phyloP scores from a whole-genome alignment of 2,888 invertebrate genomes.

The Drosophila ustulata region DNA sequence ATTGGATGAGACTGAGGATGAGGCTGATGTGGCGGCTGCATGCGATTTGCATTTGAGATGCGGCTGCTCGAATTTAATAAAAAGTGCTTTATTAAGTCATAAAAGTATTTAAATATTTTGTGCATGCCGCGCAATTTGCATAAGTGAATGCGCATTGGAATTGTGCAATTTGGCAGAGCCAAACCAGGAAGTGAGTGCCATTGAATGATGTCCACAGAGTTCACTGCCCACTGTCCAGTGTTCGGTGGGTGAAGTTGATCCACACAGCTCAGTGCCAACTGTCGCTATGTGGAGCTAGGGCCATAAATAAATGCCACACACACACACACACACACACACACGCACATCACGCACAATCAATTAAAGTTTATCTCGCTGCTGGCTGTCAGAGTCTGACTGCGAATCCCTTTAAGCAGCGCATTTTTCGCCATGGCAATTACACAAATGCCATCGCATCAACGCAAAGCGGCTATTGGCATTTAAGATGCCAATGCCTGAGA shows the following conservation, averaged over 20 bases:
- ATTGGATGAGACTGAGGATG: not conserved
- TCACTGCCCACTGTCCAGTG: constrained; percentile 17
- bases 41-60: constrained; percentile 75
- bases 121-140: constrained; percentile 60
- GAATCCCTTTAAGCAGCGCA: constrained; percentile 43
- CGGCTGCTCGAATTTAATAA: constrained; percentile 78
- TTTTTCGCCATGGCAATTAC: constrained; percentile 64
- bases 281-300: constrained; percentile 37
- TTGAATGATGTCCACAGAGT: constrained; percentile 25
- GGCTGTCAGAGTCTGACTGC: constrained; percentile 45
- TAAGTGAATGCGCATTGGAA: constrained; percentile 76
- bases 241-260: constrained; percentile 36
- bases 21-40: constrained; percentile 45
- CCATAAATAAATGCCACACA: constrained; percentile 55
- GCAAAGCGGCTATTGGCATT: constrained; percentile 70
- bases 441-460: constrained; percentile 70
- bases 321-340: constrained; percentile 17
- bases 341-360: constrained; percentile 71
- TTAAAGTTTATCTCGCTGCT: constrained; percentile 68
- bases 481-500: constrained; percentile 32
- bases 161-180: constrained; percentile 68
- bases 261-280: constrained; percentile 10
- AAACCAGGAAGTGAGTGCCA: constrained; percentile 70
- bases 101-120: constrained; percentile 67
- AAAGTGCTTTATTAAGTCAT: constrained; percentile 79